These are phyloP conservation scores for Megalops atlanticus DNA, from an alignment of 2,113 vertebrate genomes.

Conservation along the genomic window DNA sequence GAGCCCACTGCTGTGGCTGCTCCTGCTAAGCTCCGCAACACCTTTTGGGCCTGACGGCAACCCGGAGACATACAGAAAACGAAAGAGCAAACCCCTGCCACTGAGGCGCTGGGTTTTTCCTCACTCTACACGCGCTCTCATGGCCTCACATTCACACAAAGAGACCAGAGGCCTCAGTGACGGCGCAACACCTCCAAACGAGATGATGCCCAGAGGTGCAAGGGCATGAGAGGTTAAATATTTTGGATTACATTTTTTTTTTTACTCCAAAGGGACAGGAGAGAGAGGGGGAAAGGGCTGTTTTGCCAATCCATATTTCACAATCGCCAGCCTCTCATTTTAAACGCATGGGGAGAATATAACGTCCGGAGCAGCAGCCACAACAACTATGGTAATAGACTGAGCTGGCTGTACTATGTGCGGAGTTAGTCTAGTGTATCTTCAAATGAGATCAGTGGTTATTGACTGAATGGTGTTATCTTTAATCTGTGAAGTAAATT, in stretches of 20 bases:
- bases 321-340: slow-evolving; percentile 44
- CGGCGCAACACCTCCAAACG: neutral
- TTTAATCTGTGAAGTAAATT: slow-evolving; percentile 71
- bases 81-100: neutral
- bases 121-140: neutral
- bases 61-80: neutral
- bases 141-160: neutral
- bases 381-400: slow-evolving; percentile 55
- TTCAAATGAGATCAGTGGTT: slow-evolving; percentile 75
- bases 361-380: slow-evolving; percentile 43
- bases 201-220: neutral
- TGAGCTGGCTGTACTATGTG: slow-evolving; percentile 35
- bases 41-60: neutral
- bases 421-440: slow-evolving; percentile 60
- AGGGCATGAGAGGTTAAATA: neutral
- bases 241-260: neutral
- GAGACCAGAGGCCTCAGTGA: neutral
- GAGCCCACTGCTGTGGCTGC: neutral
- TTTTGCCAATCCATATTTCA: slow-evolving; percentile 45
- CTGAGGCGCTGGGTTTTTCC: too few relatives aligned
- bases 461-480: slow-evolving; percentile 74
- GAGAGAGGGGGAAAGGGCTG: slow-evolving; percentile 23
- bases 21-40: neutral
- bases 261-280: neutral
- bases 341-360: slow-evolving; percentile 43